Evolutionary conservation across 1,140 invertebrate genomes (phyloP).

Genomic region (Drosophila leontia): DNA sequence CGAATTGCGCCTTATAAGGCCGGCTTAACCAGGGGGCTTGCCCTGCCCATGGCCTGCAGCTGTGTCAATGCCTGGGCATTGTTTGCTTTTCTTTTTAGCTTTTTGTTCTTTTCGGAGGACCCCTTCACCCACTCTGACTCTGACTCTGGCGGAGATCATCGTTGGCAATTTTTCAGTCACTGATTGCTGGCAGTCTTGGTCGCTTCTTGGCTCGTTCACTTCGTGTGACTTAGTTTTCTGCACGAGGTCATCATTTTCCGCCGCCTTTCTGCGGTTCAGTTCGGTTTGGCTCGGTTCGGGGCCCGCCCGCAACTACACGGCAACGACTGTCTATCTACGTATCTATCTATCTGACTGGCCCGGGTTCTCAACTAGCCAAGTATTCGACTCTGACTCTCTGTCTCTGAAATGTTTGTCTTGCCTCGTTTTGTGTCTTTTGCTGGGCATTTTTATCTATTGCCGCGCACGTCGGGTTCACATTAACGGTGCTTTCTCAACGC

Average conservation of each 20-base stretch:
- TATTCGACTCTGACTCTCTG: constrained; percentile 31
- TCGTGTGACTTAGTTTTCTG: constrained; percentile 76
- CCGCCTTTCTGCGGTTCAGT: constrained; percentile 16
- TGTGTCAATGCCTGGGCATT: constrained; percentile 65
- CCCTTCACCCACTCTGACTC: constrained; percentile 24
- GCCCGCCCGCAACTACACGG: constrained; percentile 66
- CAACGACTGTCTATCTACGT: constrained; percentile 45
- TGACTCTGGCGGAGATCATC: constrained; percentile 41
- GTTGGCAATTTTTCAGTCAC: constrained; percentile 70
- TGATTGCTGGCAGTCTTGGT: constrained; percentile 56
- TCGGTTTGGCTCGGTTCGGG: constrained; percentile 33
- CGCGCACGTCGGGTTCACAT: constrained; percentile 77
- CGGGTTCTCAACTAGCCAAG: constrained; percentile 19
- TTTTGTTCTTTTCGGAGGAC: background rate
- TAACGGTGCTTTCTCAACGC: constrained; percentile 79
- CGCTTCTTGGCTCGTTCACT: constrained; percentile 50
- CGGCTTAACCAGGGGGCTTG: constrained; percentile 53
- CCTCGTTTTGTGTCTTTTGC: constrained; percentile 47
- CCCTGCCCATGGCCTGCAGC: constrained; percentile 56
- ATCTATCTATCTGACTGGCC: constrained; percentile 48
- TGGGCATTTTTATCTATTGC: constrained; percentile 71
- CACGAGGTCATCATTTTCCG: constrained; percentile 73
- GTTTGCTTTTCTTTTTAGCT: constrained; percentile 14
- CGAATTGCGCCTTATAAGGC: constrained; percentile 44
- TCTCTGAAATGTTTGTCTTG: constrained; percentile 57